Evolutionary conservation across 37 sponge, comb jelly and placozoan species (phyloP), one percentile per base, ranked within the genome.

Genomic region (Chondrosia reniformis): DNA sequence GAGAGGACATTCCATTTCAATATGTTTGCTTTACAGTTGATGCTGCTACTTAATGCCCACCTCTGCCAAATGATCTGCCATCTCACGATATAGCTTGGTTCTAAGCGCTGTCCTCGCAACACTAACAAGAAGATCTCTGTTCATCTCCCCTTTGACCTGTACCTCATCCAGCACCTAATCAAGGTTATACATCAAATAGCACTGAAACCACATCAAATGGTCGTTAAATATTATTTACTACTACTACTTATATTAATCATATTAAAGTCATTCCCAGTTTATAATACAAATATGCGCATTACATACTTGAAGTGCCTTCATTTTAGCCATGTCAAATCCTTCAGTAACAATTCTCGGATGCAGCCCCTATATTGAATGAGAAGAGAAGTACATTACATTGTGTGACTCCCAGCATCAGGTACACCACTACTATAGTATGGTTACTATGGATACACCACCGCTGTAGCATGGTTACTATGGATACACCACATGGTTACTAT

Each of bases 51-150:
- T 37, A 1, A 3, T 17, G 32, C 49, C 24, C 61, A 96, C 94
- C 85, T 99, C 99, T 36, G 97, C 93, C 40, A 99, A 67, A n/a
- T 89, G 69, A 41, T 93, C 87, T 17, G 99, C 96, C 56, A 93
- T 62, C n/a, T 85, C 34, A 7, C 77, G 84, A 25, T 59, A 79
- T 37, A 99, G 83, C 44, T 99, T 99, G 34, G 99, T 99, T 37
- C 96, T 67, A 21, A 99, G 84, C 17, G 99, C 91, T 1, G 99
- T 96, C n/a, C 94, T 72, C 21, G 99, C 99, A 3, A 99, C 96
- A 42, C 89, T 81, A 65, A 99, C 72, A 38, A 99, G 83, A 28
- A 87, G 88, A 58, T 93, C 97, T 10, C 99, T 33, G 52, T 96
- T 89, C 84, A 88, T 89, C 61, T 94, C 88, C 31, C 49, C 63